These are phyloP conservation scores for Atta cephalotes DNA, from an alignment of 1,140 invertebrate species.

Conservation along the genomic window DNA sequence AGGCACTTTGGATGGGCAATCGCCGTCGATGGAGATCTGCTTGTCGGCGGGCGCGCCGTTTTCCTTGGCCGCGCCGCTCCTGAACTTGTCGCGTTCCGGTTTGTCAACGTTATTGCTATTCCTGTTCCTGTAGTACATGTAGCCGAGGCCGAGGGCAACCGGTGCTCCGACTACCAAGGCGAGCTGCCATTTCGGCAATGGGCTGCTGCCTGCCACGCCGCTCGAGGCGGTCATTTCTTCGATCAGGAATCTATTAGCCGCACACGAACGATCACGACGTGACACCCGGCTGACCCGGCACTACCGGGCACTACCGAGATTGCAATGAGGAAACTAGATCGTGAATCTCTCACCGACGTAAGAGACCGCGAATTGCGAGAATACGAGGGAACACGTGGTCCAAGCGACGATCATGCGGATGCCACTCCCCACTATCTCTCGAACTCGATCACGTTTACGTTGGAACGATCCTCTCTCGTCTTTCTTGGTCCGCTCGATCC, in stretches of 20 bases:
- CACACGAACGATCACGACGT: background rate
- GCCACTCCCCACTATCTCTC: background rate
- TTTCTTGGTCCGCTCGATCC: too few species aligned
- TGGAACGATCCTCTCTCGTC: too few species aligned
- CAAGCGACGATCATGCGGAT: conserved; percentile 12
- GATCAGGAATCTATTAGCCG: conserved; percentile 18
- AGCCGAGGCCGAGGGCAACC: conserved; percentile 92
- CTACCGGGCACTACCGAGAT: too few species aligned
- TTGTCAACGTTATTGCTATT: conserved; percentile 64
- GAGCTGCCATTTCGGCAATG: conserved; percentile 90
- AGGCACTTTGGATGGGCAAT: conserved; percentile 67
- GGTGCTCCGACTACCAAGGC: conserved; percentile 93
- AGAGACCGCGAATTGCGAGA: background rate
- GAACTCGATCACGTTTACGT: background rate
- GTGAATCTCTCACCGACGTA: background rate
- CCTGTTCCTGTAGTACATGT: conserved; percentile 91
- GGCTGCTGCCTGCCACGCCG: conserved; percentile 65
- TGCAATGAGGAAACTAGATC: background rate
- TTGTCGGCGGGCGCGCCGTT: conserved; percentile 81
- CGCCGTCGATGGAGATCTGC: conserved; percentile 85
- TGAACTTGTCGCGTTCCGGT: conserved; percentile 74
- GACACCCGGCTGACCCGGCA: background rate
- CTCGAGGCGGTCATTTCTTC: conserved; percentile 76
- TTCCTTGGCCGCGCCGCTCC: conserved; percentile 65
- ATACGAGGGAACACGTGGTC: background rate